Evolutionary conservation across 1,140 invertebrate species (phyloP), one percentile per base, ranked within the genome.

Genomic region (Anagrus nilaparvatae): DNA sequence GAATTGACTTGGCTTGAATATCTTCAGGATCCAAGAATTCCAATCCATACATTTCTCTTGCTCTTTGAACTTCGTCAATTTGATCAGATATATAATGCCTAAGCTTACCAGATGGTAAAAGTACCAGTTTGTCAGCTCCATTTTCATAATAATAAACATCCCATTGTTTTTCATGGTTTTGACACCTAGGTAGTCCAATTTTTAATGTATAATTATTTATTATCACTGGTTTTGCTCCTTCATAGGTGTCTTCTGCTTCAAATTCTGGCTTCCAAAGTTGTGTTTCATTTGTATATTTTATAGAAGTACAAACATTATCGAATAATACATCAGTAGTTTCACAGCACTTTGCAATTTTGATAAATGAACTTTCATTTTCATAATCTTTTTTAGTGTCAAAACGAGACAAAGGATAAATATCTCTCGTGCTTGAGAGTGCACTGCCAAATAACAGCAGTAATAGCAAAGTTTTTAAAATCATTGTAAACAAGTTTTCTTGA

Each of bases 111-210:
- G 76, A 75, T 1, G 72, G 67, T 18, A 87, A 61, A 19, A 89
- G 59, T 25, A 73, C 70, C 16, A 88, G 58, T 21, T 76, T 65
- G 51, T 83, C 81, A 4, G 65, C 59, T 14, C 67, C 71, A 18
- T 67, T 70, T 8, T 68, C 68, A 2, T 59, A 53, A 55, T 77
- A 77, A 53, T 79, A 85, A 46, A 88, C 81, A 4, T 77, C 69
- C 72, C 82, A 82, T 55, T 75, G 72, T 55, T 82, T 78, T 40
- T 68, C 65, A 63, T 79, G 51, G 63, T 72, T 46, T 0, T 74
- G 73, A 67, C 85, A 89, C 33, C 76, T 72, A 4, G 84, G 84
- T 40, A 72, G 59, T 8, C 84, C 84, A 39, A 76, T 75, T 21
- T 56, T 57, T 0, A 67, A 30, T 20, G 57, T 43, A 43, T 63